phyloP scores from a whole-genome alignment of 2,888 invertebrate genomes.

The Schizaphis graminum region DNA sequence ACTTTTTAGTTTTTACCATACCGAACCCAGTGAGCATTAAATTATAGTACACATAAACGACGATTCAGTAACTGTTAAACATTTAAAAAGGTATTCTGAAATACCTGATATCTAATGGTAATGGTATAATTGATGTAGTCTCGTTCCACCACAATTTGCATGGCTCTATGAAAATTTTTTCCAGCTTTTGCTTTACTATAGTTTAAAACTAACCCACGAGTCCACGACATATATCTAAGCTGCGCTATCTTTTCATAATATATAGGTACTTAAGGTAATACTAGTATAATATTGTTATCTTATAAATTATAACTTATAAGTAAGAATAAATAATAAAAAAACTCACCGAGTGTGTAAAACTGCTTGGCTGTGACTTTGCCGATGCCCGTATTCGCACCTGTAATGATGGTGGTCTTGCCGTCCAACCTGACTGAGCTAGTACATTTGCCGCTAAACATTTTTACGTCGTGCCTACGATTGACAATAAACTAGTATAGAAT shows the following conservation, averaged over 20 bases:
- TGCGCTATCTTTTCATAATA: background rate
- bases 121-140: background rate
- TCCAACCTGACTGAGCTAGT: slow-evolving; percentile 69
- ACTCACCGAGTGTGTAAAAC: slow-evolving; percentile 70
- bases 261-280: too few species aligned
- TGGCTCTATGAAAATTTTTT: background rate
- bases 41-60: background rate
- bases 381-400: slow-evolving; percentile 70
- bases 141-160: background rate
- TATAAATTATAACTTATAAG: background rate
- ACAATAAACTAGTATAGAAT: background rate
- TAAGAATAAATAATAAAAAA: slow-evolving; percentile 61
- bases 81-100: background rate
- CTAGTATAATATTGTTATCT: background rate
- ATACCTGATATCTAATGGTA: background rate
- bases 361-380: slow-evolving; percentile 70
- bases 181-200: background rate
- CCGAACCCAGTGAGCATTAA: too few species aligned
- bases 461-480: background rate
- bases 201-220: too few species aligned
- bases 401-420: slow-evolving; percentile 73
- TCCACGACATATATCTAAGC: background rate
- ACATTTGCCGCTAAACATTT: slow-evolving; percentile 68
- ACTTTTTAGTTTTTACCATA: too few species aligned
- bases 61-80: background rate